phyloP scores from a whole-genome alignment of 2,113 vertebrate species.

The Vicugna pacos region DNA sequence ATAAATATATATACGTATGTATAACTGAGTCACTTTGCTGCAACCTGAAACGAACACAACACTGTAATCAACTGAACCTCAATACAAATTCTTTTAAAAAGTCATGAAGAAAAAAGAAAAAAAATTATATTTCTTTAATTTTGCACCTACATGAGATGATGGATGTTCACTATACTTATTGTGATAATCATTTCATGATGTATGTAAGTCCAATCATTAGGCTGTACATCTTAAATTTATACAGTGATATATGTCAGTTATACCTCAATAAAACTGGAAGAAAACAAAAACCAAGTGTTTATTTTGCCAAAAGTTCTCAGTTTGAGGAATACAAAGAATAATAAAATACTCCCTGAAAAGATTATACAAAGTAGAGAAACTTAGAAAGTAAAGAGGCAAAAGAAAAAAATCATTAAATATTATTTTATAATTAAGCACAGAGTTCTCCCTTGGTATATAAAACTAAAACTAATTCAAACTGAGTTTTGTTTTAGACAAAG shows the following conservation, averaged over 20 bases:
- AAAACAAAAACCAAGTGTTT: neutral
- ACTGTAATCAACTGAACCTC: no score
- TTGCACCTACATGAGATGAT: neutral
- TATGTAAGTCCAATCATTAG: neutral
- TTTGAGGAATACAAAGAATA: neutral
- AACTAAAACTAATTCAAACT: neutral
- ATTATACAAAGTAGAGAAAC: neutral
- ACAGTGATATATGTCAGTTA: no score
- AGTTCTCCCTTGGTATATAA: neutral
- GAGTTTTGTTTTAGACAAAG: neutral
- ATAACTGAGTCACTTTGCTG: no score
- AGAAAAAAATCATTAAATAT: neutral
- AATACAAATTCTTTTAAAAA: no score
- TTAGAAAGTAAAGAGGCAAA: neutral
- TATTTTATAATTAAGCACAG: neutral
- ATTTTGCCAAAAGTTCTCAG: neutral
- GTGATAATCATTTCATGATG: neutral
- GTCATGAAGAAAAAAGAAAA: neutral
- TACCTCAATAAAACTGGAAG: neutral
- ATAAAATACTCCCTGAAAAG: neutral
- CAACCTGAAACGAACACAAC: no score
- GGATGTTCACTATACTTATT: neutral
- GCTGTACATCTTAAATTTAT: no score
- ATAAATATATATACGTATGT: no score
- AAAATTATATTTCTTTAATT: neutral